Evolutionary conservation across 2,113 vertebrate genomes (phyloP).

Genomic region (Channa maculata): DNA sequence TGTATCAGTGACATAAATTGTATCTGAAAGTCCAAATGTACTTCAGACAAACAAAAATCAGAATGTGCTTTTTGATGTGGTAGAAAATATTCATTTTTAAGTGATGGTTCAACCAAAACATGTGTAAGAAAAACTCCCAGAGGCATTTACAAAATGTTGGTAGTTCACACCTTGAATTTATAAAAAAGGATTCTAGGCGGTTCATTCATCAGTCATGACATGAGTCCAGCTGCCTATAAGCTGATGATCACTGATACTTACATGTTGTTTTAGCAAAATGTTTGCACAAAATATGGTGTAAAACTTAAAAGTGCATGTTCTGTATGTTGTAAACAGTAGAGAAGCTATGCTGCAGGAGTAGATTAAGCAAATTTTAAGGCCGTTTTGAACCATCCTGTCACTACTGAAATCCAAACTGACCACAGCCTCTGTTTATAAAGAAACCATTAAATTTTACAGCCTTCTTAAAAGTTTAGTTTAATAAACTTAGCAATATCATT

Average conservation of each 20-base stretch:
- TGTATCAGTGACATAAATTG: neutral
- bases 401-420: neutral
- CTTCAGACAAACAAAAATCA: neutral
- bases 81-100: slow-evolving; percentile 1
- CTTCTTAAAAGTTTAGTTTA: neutral
- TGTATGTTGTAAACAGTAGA: too few relatives aligned
- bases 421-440: too few relatives aligned
- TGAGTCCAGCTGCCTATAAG: neutral
- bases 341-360: too few relatives aligned
- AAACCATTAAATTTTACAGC: too few relatives aligned
- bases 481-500: neutral
- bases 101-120: neutral
- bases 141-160: neutral
- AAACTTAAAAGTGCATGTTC: too few relatives aligned
- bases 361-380: too few relatives aligned
- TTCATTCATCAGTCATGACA: neutral
- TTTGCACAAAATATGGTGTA: too few relatives aligned
- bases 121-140: neutral
- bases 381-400: neutral
- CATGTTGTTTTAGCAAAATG: too few relatives aligned
- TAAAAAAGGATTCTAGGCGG: neutral
- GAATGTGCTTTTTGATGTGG: neutral
- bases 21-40: neutral
- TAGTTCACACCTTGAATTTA: neutral
- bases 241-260: too few relatives aligned